These are phyloP conservation scores for Sorex maritimensis DNA, from an alignment of 2,797 vertebrate species.

Conservation along the genomic window DNA sequence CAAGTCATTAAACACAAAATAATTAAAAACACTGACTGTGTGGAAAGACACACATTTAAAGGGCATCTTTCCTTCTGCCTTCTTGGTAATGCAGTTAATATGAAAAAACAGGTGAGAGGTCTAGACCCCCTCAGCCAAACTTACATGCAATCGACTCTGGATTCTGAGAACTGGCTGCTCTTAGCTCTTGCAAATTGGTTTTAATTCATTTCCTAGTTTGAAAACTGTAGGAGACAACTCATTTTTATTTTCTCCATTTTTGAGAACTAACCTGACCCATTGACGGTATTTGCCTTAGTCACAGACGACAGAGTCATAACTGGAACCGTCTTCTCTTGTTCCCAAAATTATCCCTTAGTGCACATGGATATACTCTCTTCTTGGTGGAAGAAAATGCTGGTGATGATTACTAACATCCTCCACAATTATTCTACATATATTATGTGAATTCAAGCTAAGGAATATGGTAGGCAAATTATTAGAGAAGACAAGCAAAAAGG, in stretches of 20 bases:
- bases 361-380: slow-evolving; percentile 11
- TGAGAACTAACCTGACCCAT: slow-evolving; percentile 57
- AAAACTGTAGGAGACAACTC: slow-evolving; percentile 19
- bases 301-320: background rate
- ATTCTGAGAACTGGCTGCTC: slow-evolving; percentile 53
- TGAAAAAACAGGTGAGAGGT: background rate
- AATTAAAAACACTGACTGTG: background rate
- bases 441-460: background rate
- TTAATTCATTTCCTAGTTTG: slow-evolving; percentile 55
- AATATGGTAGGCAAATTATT: background rate
- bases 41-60: background rate
- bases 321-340: background rate
- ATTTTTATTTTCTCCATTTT: slow-evolving; percentile 59
- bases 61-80: background rate
- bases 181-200: slow-evolving; percentile 18
- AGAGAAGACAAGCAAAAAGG: background rate
- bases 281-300: slow-evolving; percentile 10
- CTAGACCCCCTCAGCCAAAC: background rate
- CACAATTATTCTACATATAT: slow-evolving; percentile 36
- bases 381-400: slow-evolving; percentile 36
- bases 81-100: background rate
- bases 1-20: slow-evolving; percentile 12
- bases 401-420: slow-evolving; percentile 51
- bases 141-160: background rate
- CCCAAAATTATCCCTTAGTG: slow-evolving; percentile 16